These are phyloP conservation scores for Anolis carolinensis DNA, from an alignment of 2,113 vertebrate species.

Conservation along the genomic window DNA sequence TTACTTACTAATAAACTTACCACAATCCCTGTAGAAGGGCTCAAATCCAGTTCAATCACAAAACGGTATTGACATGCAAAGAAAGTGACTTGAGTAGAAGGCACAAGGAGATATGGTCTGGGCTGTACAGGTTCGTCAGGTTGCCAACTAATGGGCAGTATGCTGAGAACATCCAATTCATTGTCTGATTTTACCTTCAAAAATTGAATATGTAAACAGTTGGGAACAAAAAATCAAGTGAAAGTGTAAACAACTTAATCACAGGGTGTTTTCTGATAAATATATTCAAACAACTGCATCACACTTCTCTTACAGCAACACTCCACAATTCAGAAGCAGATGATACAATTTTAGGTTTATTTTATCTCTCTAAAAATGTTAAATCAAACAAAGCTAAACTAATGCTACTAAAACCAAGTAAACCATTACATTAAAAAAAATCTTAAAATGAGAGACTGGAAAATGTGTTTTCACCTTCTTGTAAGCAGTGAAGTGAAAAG, in stretches of 20 bases:
- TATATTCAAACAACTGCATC: background rate
- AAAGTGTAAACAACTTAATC: background rate
- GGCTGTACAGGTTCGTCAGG: slow-evolving; percentile 77
- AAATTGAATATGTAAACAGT: background rate
- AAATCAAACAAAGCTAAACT: too few relatives aligned
- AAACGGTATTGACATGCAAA: slow-evolving; percentile 95
- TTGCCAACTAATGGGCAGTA: slow-evolving; percentile 93
- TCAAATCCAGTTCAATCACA: slow-evolving; percentile 95
- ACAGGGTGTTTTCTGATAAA: background rate
- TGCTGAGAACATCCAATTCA: slow-evolving; percentile 90
- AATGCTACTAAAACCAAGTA: too few relatives aligned
- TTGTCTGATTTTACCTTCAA: slow-evolving; percentile 84
- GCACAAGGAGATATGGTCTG: slow-evolving; percentile 85
- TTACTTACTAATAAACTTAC: slow-evolving; percentile 72
- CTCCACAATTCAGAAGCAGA: background rate
- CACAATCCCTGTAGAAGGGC: slow-evolving; percentile 97
- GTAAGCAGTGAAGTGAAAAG: background rate
- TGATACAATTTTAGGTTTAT: background rate
- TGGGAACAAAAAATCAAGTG: background rate
- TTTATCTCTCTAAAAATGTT: background rate
- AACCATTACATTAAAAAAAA: too few relatives aligned
- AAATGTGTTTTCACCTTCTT: too few relatives aligned
- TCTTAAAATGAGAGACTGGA: too few relatives aligned
- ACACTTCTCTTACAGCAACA: background rate
- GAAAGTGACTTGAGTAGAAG: slow-evolving; percentile 91